Base-by-base conservation (phyloP, 2,113 vertebrate species). In the Equus przewalskii region DNA sequence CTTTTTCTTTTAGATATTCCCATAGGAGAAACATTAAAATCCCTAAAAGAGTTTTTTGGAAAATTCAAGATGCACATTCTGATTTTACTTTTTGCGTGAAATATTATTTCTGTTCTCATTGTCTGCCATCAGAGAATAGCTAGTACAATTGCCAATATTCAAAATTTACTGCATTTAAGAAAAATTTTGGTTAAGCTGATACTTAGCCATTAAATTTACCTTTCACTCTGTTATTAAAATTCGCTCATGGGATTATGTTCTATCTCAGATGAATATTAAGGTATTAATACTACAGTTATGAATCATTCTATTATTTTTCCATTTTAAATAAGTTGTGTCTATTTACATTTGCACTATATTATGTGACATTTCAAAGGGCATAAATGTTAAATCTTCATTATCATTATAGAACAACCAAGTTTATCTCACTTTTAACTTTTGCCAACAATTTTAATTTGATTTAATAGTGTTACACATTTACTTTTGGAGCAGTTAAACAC, bases 11-110 rank as follows among this genome's bases (percentile, higher is more conserved):
- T 14, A 78, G 14, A 87, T 28, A 93, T 18, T 91, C 7, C 65
- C 80, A 85, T 12, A 21, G 7, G 3, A 12, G 36, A 84, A 85
- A 58, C 6, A 54, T 54, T 54, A 60, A 94, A 67, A 58, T 86
- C 15, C 36, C 60, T 49, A 69, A 64, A 78, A 69, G 5, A 5
- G 33, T 56, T 33, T 64, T 62, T 24, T 70, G 4, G 10, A 11
- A 65, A 90, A 80, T 21, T 73, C 62, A 62, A 7, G 12, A 58
- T 70, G 4, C 41, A 96, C 73, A 67, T 96, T 69, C 22, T 94
- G n/a, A 90, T 96, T 93, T 87, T 91, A 60, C 5, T 67, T 93
- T 92, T 84, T 88, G 11, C 65, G 84, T 73, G 81, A 82, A 30
- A n/a, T 76, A 79, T 19, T 81, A 69, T 76, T 94, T 76, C 14